Evolutionary conservation across 2,888 invertebrate species (phyloP).

Genomic region (Leucania comma): DNA sequence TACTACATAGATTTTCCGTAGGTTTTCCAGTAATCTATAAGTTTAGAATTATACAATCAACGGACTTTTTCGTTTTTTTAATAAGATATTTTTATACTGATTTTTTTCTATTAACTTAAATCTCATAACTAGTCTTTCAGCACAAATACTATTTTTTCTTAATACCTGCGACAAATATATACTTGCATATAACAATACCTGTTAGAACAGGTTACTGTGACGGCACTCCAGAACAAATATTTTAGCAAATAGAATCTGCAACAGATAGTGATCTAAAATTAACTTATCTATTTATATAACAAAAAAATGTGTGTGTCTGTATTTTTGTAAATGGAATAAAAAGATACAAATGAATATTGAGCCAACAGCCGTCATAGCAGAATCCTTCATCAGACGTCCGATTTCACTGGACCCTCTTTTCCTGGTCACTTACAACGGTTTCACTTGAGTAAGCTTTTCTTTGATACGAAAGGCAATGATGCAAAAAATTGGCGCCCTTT

Average conservation of each 20-base stretch:
- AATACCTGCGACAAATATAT: neutral
- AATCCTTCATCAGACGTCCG: constrained; percentile 41
- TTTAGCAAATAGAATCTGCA: constrained; percentile 13
- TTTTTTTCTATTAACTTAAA: neutral
- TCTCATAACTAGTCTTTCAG: neutral
- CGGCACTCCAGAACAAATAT: constrained; percentile 37
- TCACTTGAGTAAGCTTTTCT: constrained; percentile 39
- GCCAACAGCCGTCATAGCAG: neutral
- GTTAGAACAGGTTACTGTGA: constrained; percentile 22
- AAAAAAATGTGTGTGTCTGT: neutral
- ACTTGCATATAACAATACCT: neutral
- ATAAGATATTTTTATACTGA: neutral
- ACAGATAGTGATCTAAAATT: constrained; percentile 24
- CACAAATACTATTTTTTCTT: neutral
- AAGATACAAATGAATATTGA: constrained; percentile 3
- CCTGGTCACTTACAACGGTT: constrained; percentile 37
- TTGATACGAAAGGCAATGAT: constrained; percentile 27
- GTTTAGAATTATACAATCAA: no score
- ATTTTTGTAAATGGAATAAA: neutral
- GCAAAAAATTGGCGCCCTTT: constrained; percentile 21
- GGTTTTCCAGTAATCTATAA: no score
- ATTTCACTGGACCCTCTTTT: constrained; percentile 44
- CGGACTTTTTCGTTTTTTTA: neutral
- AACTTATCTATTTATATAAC: constrained; percentile 13
- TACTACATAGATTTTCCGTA: no score